A percentile compares a stretch with the other conserved stretches of the same genome.
Evolutionary conservation across 1,140 invertebrate genomes (phyloP).

Genomic region (Halictus rubicundus): DNA sequence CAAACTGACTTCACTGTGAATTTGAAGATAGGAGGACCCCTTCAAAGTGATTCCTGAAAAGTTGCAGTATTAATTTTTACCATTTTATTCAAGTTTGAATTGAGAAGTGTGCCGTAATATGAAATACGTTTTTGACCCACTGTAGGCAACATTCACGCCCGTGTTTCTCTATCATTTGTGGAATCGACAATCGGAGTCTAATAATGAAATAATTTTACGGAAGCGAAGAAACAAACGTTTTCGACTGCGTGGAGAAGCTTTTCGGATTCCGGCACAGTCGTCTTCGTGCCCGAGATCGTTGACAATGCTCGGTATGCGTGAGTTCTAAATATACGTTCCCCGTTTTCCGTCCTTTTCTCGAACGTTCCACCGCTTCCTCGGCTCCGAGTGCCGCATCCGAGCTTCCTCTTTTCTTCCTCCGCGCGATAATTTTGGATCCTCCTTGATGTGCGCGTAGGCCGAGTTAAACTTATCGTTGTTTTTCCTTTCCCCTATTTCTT

Average conservation of each 20-base stretch:
- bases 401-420: slow-evolving; percentile 16
- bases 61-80: no score
- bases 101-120: no score
- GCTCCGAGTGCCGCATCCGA: neutral
- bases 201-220: neutral
- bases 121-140: no score
- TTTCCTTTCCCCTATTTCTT: neutral
- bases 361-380: neutral
- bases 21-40: no score
- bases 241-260: neutral
- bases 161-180: no score
- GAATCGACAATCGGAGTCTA: no score
- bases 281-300: slow-evolving; percentile 18
- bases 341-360: slow-evolving; percentile 4
- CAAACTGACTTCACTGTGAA: no score
- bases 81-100: no score
- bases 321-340: slow-evolving; percentile 46
- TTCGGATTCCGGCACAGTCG: slow-evolving; percentile 7
- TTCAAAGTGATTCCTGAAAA: no score
- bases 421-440: slow-evolving; percentile 36
- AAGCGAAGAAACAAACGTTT: neutral
- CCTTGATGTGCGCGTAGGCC: neutral
- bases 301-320: slow-evolving; percentile 32
- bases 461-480: slow-evolving; percentile 3
- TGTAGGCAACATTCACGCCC: no score